Evolutionary conservation across 2,113 vertebrate genomes (phyloP), one percentile per base, ranked within the genome.

Genomic region (Siphamia tubifer): DNA sequence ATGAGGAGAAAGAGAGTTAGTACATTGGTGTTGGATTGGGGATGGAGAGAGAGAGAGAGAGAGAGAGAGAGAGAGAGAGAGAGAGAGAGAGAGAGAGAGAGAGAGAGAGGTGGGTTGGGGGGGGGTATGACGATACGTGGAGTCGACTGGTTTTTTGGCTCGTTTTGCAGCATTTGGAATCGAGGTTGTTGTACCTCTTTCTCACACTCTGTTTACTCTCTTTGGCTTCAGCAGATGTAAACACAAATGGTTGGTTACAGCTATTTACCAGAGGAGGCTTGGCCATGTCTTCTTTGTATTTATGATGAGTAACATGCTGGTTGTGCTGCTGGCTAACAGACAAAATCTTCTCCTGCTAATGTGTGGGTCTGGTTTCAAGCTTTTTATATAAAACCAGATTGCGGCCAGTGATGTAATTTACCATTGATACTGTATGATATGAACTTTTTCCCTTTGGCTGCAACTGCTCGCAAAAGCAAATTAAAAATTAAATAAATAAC

Each of bases 161-260:
- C 28, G 61, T 79, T 56, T 52, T 55, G 58, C 64, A 30, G 54
- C 55, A 4, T 79, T 80, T 72, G 60, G 44, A 66, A 51, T 47
- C 44, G 77, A 25, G 21, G 61, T 55, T 76, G 77, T 81, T 84
- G 84, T 85, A 65, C 69, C 63, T 75, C 66, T 77, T 72, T 84
- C 69, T 82, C 68, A 68, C 66, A 67, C 65, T 68, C 72, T 81
- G 84, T 87, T 83, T 85, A 76, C 79, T 79, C 72, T 79, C 39
- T 80, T 84, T 85, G 83, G 80, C 80, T 61, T 68, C 53, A 55
- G 77, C 75, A 74, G 66, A 84, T 84, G 85, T 87, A 68, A 87
- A 88, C 84, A 85, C 67, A 66, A 78, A 74, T 16, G 68, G 47
- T 66, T 19, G 75, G 74, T 82, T 72, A 23, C 74, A 79, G 74